A percentile compares a stretch with the other conserved stretches of the same genome.
Evolutionary conservation across 2,888 invertebrate genomes (phyloP).

Genomic region (Acleris sparsana): DNA sequence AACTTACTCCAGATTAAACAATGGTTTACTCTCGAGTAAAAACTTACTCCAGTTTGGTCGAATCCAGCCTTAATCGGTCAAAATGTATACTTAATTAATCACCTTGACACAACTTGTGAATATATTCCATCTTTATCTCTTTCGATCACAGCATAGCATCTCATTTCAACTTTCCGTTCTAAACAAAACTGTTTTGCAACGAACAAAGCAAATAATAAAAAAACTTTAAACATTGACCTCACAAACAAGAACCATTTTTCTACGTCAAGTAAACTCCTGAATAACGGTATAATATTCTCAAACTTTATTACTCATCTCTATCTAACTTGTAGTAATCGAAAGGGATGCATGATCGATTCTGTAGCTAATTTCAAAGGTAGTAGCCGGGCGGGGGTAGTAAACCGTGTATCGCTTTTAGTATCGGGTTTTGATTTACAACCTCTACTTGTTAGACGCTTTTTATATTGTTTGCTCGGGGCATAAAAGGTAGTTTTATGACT

Average conservation of each 20-base stretch:
- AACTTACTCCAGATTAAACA: too few species aligned
- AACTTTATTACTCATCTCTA: slow-evolving; percentile 8
- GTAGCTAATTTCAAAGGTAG: slow-evolving; percentile 2
- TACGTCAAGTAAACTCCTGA: slow-evolving; percentile 27
- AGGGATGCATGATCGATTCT: slow-evolving; percentile 6
- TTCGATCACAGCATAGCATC: too few species aligned
- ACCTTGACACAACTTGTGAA: too few species aligned
- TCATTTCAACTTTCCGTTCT: too few species aligned
- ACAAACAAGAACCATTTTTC: slow-evolving; percentile 31
- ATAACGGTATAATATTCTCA: slow-evolving; percentile 26
- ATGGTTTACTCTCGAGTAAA: too few species aligned
- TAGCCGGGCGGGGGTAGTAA: slow-evolving; percentile 24
- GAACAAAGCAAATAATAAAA: slow-evolving; percentile 1
- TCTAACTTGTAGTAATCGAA: slow-evolving; percentile 7
- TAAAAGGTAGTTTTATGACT: slow-evolving; percentile 10
- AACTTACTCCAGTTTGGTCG: too few species aligned
- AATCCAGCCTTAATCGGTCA: too few species aligned
- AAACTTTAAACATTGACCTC: slow-evolving; percentile 12
- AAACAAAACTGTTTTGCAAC: background rate
- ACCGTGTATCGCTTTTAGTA: slow-evolving; percentile 32
- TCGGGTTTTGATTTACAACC: slow-evolving; percentile 35
- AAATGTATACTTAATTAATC: too few species aligned
- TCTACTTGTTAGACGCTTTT: slow-evolving; percentile 24
- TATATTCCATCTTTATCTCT: too few species aligned
- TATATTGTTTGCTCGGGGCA: slow-evolving; percentile 23